Conservation (phyloP, 2,888 invertebrate genomes). For the Seira sanloemensis region DNA sequence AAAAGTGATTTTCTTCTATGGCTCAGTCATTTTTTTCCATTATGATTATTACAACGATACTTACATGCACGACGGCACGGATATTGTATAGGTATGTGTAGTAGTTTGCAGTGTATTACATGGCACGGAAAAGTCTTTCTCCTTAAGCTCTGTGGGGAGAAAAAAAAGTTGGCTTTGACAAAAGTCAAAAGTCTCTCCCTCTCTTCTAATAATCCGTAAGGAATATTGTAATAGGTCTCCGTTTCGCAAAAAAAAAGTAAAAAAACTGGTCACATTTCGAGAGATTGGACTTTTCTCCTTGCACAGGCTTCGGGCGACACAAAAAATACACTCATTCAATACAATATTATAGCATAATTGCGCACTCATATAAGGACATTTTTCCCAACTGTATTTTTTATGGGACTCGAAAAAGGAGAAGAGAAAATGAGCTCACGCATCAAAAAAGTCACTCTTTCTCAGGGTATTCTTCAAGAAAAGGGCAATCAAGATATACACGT, state of each 20-base stretch:
- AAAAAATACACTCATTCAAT: slow-evolving; percentile 18
- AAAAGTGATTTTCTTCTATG: slow-evolving; percentile 37
- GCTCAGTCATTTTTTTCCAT: slow-evolving; percentile 20
- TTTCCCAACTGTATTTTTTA: not conserved
- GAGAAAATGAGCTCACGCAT: slow-evolving; percentile 42
- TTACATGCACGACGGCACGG: slow-evolving; percentile 22
- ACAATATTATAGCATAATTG: not conserved
- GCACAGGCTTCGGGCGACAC: not conserved
- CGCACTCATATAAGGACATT: slow-evolving; percentile 20
- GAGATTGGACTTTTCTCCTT: slow-evolving; percentile 27
- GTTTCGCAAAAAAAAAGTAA: slow-evolving; percentile 44
- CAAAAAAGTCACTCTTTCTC: not conserved
- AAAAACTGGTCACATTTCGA: slow-evolving; percentile 25
- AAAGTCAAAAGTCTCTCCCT: not conserved
- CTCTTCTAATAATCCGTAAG: not conserved
- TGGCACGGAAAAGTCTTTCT: slow-evolving; percentile 21
- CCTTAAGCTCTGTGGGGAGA: not conserved
- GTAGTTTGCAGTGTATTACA: too few species aligned
- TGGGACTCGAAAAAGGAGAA: not conserved
- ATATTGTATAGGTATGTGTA: too few species aligned
- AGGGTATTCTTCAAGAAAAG: not conserved
- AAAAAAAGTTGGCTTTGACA: slow-evolving; percentile 30
- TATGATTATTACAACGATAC: slow-evolving; percentile 35
- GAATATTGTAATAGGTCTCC: not conserved
- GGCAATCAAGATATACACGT: not conserved